These are phyloP conservation scores for Solen grandis DNA, from an alignment of 1,140 invertebrate genomes.

Conservation along the genomic window DNA sequence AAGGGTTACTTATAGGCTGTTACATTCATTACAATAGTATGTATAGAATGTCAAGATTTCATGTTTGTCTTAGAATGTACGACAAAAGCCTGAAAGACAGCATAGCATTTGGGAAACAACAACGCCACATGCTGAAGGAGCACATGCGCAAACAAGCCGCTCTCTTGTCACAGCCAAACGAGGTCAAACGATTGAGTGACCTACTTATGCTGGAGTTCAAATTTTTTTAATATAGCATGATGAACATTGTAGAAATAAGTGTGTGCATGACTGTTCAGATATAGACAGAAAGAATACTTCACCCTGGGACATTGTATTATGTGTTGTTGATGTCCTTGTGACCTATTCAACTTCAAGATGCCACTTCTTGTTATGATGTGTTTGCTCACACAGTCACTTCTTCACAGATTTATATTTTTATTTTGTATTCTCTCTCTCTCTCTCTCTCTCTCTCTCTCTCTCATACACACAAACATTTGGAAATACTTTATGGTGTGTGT, in stretches of 20 bases:
- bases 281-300: neutral
- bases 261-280: neutral
- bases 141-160: conserved; percentile 59
- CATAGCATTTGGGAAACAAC: conserved; percentile 52
- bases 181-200: conserved; percentile 72
- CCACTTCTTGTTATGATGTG: neutral
- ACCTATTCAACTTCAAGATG: neutral
- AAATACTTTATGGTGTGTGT: no score
- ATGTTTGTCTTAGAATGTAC: conserved; percentile 61
- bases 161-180: conserved; percentile 63
- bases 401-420: neutral
- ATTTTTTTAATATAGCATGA: neutral
- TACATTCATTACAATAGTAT: no score
- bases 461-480: no score
- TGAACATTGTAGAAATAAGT: neutral
- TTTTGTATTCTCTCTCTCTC: no score
- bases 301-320: neutral
- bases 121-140: conserved; percentile 55
- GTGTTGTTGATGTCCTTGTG: neutral
- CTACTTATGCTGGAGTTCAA: conserved; percentile 72
- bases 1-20: no score
- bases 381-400: neutral
- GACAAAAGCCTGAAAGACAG: conserved; percentile 55
- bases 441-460: no score
- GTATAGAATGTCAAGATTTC: no score